A percentile compares a stretch with the other conserved stretches of the same genome.
phyloP scores from a whole-genome alignment of 2,113 vertebrate species.

The Pelobates fuscus region DNA sequence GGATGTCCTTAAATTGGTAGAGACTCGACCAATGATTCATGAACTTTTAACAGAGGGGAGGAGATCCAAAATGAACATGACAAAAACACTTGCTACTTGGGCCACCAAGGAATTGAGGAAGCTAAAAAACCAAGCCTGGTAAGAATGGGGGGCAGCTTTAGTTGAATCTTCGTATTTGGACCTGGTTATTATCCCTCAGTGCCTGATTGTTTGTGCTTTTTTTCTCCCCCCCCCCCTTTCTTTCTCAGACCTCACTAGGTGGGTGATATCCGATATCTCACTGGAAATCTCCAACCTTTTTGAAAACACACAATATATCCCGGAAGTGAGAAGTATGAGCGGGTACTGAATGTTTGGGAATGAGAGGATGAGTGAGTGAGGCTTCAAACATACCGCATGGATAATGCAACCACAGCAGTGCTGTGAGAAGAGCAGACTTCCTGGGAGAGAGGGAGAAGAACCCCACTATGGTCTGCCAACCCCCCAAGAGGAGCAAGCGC shows the following conservation, averaged over 20 bases:
- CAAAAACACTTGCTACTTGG: constrained; percentile 96
- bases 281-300: constrained; percentile 91
- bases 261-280: constrained; percentile 81
- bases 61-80: constrained; percentile 93
- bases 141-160: constrained; percentile 37
- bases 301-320: constrained; percentile 66
- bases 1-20: constrained; percentile 95
- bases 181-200: constrained; percentile 5
- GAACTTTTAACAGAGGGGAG: constrained; percentile 95
- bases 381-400: constrained; percentile 89
- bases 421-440: constrained; percentile 60
- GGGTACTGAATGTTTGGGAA: constrained; percentile 87
- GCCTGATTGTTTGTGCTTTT: constrained; percentile 25
- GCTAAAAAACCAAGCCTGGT: constrained; percentile 98
- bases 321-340: constrained; percentile 84
- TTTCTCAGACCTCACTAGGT: constrained; percentile 74
- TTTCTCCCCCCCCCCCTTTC: constrained; percentile 59
- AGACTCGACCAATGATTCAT: constrained; percentile 92
- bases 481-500: constrained; percentile 60
- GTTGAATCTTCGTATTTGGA: neutral
- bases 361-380: constrained; percentile 83
- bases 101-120: constrained; percentile 98
- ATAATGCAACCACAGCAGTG: constrained; percentile 77
- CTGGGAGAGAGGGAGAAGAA: constrained; percentile 65
- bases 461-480: constrained; percentile 57